phyloP scores from a whole-genome alignment of 2,113 vertebrate genomes.

The Planiliza haematocheilus region DNA sequence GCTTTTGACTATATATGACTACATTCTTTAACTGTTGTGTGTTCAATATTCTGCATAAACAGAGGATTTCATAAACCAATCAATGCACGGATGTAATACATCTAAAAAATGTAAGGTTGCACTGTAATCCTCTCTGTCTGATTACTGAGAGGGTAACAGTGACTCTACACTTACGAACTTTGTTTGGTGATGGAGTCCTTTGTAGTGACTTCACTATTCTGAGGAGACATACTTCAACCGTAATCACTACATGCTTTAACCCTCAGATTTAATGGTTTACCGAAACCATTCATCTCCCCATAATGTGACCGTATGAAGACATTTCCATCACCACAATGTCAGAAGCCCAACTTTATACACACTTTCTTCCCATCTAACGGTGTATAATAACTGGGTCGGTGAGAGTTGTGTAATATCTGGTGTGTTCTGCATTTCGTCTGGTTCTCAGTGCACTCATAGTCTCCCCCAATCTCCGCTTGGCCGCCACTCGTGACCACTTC shows the following conservation, averaged over 20 bases:
- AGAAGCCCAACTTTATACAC: background rate
- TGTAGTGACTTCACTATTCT: background rate
- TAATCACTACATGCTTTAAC: no score
- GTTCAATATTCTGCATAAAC: no score
- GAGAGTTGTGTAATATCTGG: slow-evolving; percentile 43
- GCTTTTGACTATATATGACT: no score
- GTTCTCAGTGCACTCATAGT: slow-evolving; percentile 30
- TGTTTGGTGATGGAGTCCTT: background rate
- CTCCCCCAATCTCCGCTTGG: slow-evolving; percentile 41
- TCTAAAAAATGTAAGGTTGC: no score
- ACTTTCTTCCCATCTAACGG: background rate
- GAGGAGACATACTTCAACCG: background rate
- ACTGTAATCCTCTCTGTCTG: no score
- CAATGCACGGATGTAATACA: no score
- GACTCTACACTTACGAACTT: no score
- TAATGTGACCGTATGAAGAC: background rate
- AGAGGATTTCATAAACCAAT: no score
- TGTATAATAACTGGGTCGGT: slow-evolving; percentile 12
- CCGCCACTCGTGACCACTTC: slow-evolving; percentile 24
- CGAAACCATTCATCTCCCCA: background rate
- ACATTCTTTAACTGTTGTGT: no score
- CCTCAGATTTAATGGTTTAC: background rate
- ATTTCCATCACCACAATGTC: background rate
- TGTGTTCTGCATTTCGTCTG: slow-evolving; percentile 40
- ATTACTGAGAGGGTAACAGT: no score